These are phyloP conservation scores for Neoniphon sammara DNA, from an alignment of 2,797 vertebrate species.

Conservation along the genomic window DNA sequence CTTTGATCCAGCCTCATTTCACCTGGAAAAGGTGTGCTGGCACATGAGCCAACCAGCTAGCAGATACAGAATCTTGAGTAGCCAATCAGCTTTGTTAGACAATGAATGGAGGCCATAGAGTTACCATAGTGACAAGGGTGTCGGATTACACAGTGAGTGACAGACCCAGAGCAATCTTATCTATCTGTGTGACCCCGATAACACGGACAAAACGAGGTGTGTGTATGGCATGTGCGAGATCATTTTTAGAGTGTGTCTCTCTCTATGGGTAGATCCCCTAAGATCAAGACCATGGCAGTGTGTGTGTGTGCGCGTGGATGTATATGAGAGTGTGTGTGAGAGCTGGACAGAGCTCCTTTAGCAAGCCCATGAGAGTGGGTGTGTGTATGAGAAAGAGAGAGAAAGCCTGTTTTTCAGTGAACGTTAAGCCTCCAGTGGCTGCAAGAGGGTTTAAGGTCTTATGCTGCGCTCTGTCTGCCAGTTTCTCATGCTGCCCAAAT, in stretches of 20 bases:
- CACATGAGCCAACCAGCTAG: neutral
- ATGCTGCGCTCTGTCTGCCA: too few species aligned
- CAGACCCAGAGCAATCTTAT: neutral
- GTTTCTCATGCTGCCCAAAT: too few species aligned
- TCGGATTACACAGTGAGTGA: slow-evolving; percentile 13
- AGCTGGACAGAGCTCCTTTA: neutral
- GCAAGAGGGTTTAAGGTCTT: too few species aligned
- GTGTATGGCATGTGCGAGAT: too few species aligned
- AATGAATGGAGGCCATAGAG: neutral
- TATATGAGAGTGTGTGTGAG: neutral
- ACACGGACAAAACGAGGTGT: neutral
- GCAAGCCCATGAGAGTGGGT: neutral
- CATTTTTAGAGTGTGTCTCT: too few species aligned
- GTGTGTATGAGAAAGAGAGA: neutral
- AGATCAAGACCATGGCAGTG: neutral
- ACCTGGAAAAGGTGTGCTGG: neutral
- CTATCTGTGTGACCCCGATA: neutral
- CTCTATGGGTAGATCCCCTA: too few species aligned
- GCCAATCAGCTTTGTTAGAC: neutral
- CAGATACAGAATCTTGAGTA: neutral
- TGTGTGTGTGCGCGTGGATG: neutral
- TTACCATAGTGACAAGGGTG: slow-evolving; percentile 15
- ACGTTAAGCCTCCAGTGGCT: too few species aligned
- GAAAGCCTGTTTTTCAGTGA: neutral
- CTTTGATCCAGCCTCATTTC: too few species aligned